These are phyloP conservation scores for Drosophila greeni DNA, from an alignment of 2,888 invertebrate species.

Conservation along the genomic window DNA sequence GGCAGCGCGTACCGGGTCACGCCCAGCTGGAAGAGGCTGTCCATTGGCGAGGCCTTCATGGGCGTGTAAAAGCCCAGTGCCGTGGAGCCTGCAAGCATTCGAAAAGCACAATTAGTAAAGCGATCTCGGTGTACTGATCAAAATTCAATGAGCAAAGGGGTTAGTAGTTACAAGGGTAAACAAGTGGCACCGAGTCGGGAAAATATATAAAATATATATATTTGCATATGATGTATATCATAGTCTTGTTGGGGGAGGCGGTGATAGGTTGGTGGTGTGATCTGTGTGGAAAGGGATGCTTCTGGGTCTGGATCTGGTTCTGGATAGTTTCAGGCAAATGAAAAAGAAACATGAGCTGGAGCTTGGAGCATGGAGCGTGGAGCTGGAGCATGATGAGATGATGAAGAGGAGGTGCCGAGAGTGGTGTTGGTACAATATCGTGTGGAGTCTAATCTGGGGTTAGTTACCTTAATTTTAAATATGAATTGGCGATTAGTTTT, in stretches of 20 bases:
- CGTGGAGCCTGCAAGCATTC: constrained; percentile 80
- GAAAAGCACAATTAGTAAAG: not conserved
- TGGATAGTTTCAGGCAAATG: constrained; percentile 24
- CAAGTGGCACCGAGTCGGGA: constrained; percentile 30
- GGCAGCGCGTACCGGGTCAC: constrained; percentile 81
- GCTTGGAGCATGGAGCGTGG: constrained; percentile 10
- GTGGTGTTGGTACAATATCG: constrained; percentile 23
- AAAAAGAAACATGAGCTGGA: constrained; percentile 28
- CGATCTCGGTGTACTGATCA: not conserved
- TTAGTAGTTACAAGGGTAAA: constrained; percentile 23
- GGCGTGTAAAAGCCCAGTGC: constrained; percentile 91
- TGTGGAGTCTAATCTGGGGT: constrained; percentile 52
- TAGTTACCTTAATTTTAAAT: constrained; percentile 72
- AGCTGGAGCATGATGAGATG: constrained; percentile 19
- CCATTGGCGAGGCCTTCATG: constrained; percentile 83
- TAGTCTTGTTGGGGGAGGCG: constrained; percentile 1
- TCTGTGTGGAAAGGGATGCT: not conserved
- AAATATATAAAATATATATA: constrained; percentile 7
- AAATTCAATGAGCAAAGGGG: not conserved
- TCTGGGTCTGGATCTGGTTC: constrained; percentile 2
- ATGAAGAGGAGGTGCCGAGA: constrained; percentile 27
- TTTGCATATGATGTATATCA: constrained; percentile 1
- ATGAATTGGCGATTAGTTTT: constrained; percentile 73
- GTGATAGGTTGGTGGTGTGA: not conserved
- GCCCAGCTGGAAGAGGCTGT: constrained; percentile 87